Percentiles rank a stretch among this genome's conserved stretches.
Evolutionary conservation across 2,797 vertebrate genomes (phyloP).

Genomic region (Aulostomus chinensis): DNA sequence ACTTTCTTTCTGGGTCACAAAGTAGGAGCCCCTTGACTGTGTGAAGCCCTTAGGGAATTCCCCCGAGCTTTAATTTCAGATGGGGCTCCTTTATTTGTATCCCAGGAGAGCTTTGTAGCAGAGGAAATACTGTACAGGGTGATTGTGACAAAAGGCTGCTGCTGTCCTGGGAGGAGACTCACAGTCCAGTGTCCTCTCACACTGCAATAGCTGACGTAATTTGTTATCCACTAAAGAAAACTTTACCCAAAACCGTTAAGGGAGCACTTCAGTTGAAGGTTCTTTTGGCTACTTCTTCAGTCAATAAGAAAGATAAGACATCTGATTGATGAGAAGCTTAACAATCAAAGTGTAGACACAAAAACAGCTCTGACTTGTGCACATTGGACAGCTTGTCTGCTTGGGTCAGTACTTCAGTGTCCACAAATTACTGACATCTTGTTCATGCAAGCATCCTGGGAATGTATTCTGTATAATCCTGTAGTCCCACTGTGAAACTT

Average conservation of each 20-base stretch:
- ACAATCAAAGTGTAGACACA: neutral
- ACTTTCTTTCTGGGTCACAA: slow-evolving; percentile 40
- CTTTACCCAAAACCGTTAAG: slow-evolving; percentile 1
- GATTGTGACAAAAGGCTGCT: slow-evolving; percentile 63
- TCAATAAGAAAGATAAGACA: neutral
- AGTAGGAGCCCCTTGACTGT: slow-evolving; percentile 29
- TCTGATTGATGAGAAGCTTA: neutral
- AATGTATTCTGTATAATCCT: slow-evolving; percentile 43
- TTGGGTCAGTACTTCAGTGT: slow-evolving; percentile 11
- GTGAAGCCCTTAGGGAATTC: slow-evolving; percentile 51
- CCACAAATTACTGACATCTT: slow-evolving; percentile 23
- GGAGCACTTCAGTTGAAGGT: slow-evolving; percentile 2
- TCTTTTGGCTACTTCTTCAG: neutral
- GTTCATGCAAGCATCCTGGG: slow-evolving; percentile 20
- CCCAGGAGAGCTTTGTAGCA: slow-evolving; percentile 29
- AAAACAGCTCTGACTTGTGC: neutral
- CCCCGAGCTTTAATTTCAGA: slow-evolving; percentile 63
- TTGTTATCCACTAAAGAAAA: slow-evolving; percentile 19
- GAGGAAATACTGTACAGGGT: slow-evolving; percentile 55
- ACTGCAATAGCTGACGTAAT: slow-evolving; percentile 42
- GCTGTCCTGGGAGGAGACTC: slow-evolving; percentile 51
- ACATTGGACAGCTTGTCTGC: slow-evolving; percentile 13
- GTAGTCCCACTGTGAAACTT: slow-evolving; percentile 41
- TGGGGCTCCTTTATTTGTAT: slow-evolving; percentile 57
- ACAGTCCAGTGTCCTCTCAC: slow-evolving; percentile 50